A percentile compares a stretch with the other conserved stretches of the same genome.
Conservation (phyloP, 2,113 vertebrate species). For the Eolophus roseicapilla region DNA sequence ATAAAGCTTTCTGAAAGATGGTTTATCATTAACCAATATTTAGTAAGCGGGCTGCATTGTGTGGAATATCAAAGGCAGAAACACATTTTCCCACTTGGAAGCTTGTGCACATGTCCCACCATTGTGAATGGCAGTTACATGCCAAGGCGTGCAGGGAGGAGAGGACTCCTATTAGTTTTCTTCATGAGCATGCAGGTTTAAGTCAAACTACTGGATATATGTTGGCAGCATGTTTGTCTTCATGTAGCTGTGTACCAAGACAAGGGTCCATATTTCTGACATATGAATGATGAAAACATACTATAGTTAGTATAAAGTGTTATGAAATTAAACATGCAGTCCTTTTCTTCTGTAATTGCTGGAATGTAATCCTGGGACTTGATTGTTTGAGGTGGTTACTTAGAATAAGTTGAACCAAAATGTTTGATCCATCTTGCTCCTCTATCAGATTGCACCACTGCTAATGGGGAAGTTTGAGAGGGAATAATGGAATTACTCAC, state of each 20-base stretch:
- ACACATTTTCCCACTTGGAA: neutral
- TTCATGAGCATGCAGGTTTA: neutral
- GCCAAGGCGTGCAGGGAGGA: neutral
- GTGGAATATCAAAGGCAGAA: neutral
- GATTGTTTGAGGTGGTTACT: neutral
- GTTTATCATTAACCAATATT: neutral
- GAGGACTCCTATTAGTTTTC: neutral
- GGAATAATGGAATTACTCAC: neutral
- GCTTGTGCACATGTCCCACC: neutral
- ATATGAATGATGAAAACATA: neutral
- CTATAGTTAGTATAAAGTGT: neutral
- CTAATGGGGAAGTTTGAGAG: neutral
- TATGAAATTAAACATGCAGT: neutral
- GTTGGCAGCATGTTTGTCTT: neutral
- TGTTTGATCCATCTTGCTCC: neutral
- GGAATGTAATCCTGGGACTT: neutral
- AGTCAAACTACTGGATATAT: neutral
- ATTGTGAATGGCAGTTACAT: neutral
- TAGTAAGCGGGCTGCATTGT: neutral
- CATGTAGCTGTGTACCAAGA: neutral
- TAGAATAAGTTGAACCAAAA: neutral
- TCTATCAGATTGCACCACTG: accelerated
- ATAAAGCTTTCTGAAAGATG: neutral
- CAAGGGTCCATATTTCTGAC: neutral
- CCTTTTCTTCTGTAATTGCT: neutral